Percentiles rank a stretch among this genome's conserved stretches.
Evolutionary conservation across 1,140 invertebrate genomes (phyloP).

Genomic region (Anagrus nilaparvatae): DNA sequence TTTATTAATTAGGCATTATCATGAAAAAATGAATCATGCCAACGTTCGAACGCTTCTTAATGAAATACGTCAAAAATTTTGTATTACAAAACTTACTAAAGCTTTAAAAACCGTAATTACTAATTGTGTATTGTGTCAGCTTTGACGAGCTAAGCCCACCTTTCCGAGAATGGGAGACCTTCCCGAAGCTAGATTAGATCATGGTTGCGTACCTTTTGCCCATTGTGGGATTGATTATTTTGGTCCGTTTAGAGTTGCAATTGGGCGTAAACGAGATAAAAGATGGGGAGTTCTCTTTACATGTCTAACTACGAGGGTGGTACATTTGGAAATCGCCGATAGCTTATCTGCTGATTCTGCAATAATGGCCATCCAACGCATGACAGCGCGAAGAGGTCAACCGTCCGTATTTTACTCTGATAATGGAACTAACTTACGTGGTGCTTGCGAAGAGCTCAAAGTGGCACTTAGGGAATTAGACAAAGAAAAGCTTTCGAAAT

Average conservation of each 20-base stretch:
- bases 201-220: slow-evolving; percentile 19
- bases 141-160: not conserved
- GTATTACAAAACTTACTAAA: slow-evolving; percentile 13
- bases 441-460: too few species aligned
- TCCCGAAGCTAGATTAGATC: slow-evolving; percentile 17
- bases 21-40: slow-evolving; percentile 11
- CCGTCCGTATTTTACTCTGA: slow-evolving; percentile 18
- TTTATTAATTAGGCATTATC: slow-evolving; percentile 13
- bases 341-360: slow-evolving; percentile 17
- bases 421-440: too few species aligned
- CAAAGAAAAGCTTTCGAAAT: slow-evolving; percentile 3
- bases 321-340: slow-evolving; percentile 22
- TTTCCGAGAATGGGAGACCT: slow-evolving; percentile 19
- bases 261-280: slow-evolving; percentile 22
- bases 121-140: not conserved
- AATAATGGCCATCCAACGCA: slow-evolving; percentile 19
- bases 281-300: slow-evolving; percentile 28
- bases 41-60: slow-evolving; percentile 16
- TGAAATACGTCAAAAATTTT: slow-evolving; percentile 18
- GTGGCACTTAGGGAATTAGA: too few species aligned
- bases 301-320: slow-evolving; percentile 18
- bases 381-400: slow-evolving; percentile 19
- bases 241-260: slow-evolving; percentile 21
- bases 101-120: slow-evolving; percentile 3
- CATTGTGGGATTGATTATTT: slow-evolving; percentile 24